Base-by-base conservation (phyloP, 2,888 invertebrate genomes). In the Atethmia centrago region DNA sequence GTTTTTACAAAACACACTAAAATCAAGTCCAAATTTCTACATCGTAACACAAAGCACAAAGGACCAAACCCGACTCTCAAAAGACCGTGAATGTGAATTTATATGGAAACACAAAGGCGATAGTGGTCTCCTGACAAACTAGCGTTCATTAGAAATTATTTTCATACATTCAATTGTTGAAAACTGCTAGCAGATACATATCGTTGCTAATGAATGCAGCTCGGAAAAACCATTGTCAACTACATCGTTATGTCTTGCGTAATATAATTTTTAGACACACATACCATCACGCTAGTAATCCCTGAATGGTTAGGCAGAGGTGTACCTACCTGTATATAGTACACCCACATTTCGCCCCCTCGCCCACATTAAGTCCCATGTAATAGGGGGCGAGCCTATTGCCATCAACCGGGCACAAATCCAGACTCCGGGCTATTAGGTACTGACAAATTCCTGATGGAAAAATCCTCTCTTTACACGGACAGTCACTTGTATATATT, bases 31-130 rank as follows among this genome's bases (percentile, higher is more conserved):
- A 63, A 59, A 58, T 28, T 58, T 51, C 55, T 31, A 69, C 42
- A 51, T 59, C 42, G 36, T n/a, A 40, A 64, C 31, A 77, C 21
- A 55, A 10, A 71, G 25, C 16, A 71, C 19, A 36, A 68, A 83
- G 31, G 53, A 56, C 28, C 53, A 62, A 68, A 71, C n/a, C 28
- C 12, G 74, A 61, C 28, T 31, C 47, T 68, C 49, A 65, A 79
- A 81, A 62, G 56, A 79, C 68, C 62, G 64, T 79, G 69, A 84
- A 59, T 63, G 19, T 58, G 49, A 55, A 63, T 79, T 65, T 55
- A 51, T 56, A 71, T 59, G 25, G 36, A 42, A 64, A 70, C 53
- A 62, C 61, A 68, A 68, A 45, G 25, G 49, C 31, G 25, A 21
- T 19, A 42, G 28, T n/a, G 5, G 3, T 31, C 45, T 55, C 40